Conservation (phyloP, 2,113 vertebrate species). For the Datnioides undecimradiatus region DNA sequence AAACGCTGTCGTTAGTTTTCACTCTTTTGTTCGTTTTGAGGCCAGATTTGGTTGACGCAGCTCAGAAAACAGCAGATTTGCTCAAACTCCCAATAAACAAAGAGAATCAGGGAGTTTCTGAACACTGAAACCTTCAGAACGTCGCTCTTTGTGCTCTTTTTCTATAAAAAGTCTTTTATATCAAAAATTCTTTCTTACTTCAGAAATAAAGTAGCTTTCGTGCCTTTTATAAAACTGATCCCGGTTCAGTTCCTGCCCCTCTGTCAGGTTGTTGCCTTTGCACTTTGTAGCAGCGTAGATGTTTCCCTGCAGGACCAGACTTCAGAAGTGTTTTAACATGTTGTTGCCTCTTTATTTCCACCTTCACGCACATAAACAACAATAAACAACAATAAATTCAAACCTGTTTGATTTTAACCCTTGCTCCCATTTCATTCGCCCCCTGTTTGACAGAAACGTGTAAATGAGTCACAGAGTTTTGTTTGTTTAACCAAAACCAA, state of each 20-base stretch:
- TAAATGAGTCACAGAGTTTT: slow-evolving; percentile 13
- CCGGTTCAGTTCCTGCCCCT: background rate
- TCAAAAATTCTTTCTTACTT: background rate
- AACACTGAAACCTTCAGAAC: too few relatives aligned
- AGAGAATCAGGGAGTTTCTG: too few relatives aligned
- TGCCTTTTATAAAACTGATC: too few relatives aligned
- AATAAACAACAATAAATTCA: too few relatives aligned
- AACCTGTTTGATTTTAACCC: background rate
- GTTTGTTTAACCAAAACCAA: background rate
- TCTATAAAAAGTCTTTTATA: slow-evolving; percentile 15
- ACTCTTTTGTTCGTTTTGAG: too few relatives aligned
- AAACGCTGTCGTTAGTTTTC: too few relatives aligned
- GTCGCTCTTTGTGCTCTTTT: too few relatives aligned
- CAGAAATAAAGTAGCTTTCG: slow-evolving; percentile 42
- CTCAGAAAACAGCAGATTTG: too few relatives aligned
- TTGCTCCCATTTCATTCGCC: background rate
- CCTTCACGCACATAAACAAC: background rate
- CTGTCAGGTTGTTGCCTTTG: slow-evolving; percentile 32
- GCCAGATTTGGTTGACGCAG: too few relatives aligned
- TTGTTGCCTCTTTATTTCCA: background rate
- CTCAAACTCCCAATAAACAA: too few relatives aligned
- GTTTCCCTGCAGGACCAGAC: background rate
- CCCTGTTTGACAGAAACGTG: slow-evolving; percentile 3
- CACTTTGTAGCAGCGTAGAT: slow-evolving; percentile 41
- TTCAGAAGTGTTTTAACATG: too few relatives aligned